A percentile compares a stretch with the other conserved stretches of the same genome.
Evolutionary conservation across 2,888 invertebrate genomes (phyloP).

Genomic region (Nomada ferruginata): DNA sequence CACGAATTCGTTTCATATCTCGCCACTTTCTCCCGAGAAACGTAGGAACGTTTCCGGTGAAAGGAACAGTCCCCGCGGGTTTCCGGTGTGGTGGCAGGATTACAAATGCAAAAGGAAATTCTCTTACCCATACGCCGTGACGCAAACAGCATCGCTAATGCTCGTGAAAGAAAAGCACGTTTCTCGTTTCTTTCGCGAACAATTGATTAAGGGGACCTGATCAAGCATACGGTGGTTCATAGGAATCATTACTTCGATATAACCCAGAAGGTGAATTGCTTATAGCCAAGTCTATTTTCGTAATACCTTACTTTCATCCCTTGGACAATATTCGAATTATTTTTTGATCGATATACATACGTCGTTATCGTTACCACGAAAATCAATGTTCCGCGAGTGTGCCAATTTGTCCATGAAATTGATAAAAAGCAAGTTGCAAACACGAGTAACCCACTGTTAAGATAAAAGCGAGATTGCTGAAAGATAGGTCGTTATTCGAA

Average conservation of each 20-base stretch:
- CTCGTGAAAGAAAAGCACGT: neutral
- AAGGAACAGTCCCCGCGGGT: slow-evolving; percentile 27
- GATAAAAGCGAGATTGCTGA: no score
- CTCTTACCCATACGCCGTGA: neutral
- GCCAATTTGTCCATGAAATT: no score
- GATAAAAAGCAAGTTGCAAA: no score
- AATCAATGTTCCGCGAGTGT: no score
- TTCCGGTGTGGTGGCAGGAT: slow-evolving; percentile 37
- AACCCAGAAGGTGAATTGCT: neutral
- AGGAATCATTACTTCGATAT: neutral
- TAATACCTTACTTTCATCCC: neutral
- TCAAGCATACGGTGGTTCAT: neutral
- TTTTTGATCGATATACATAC: no score
- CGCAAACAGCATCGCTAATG: neutral
- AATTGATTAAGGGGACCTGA: neutral
- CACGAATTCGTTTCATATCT: slow-evolving; percentile 10
- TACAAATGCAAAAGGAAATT: slow-evolving; percentile 40
- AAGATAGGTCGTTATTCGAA: no score
- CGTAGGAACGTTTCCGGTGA: slow-evolving; percentile 58
- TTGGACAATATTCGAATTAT: no score
- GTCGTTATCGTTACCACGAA: no score
- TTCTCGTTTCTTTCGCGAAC: neutral
- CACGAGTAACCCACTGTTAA: no score
- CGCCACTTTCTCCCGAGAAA: slow-evolving; percentile 53
- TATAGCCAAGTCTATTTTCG: neutral